Evolutionary conservation across 2,888 invertebrate genomes (phyloP), one percentile per base, ranked within the genome.

Genomic region (Pecten maximus): DNA sequence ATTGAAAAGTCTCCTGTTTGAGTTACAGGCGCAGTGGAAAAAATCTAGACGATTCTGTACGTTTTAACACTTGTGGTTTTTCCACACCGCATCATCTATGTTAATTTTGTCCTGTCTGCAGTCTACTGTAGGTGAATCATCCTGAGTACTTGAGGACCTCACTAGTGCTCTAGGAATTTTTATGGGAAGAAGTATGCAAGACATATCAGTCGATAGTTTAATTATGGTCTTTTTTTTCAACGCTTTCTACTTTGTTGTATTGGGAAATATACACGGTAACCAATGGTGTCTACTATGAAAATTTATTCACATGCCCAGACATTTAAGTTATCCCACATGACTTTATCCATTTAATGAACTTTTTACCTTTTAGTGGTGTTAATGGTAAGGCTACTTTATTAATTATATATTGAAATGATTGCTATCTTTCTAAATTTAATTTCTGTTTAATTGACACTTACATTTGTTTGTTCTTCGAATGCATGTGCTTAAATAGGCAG

Each of bases 31-130:
- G 74, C 74, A 74, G 35, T 28, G 35, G 74, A 74, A 74, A 74
- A 74, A 74, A 74, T 74, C 74, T 35, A 74, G 74, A 74, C 28
- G 74, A 35, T 74, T 74, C 74, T 74, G 74, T 35, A 74, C 35
- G 74, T 74, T 74, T 74, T 35, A 74, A 74, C 74, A 74, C 74
- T 74, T 28, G 74, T 35, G 74, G 74, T 74, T 74, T 74, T 74
- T 74, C 74, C 74, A 74, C 74, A 74, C 74, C 74, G 74, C 74
- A 74, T 74, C 74, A 74, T 74, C 74, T 74, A 74, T 74, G 74
- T 74, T 74, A 74, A 74, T 74, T 74, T 74, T 35, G 74, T 74
- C 74, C 74, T 74, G 74, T 74, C 74, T 74, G 74, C 74, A 74
- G 74, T 74, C 74, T 74, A 74, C 74, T 74, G 74, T 74, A 74